Percentiles rank a stretch among this genome's conserved stretches.
Evolutionary conservation across 37 sponge, comb jelly and placozoan species (phyloP).

Genomic region (Tethya wilhelma): DNA sequence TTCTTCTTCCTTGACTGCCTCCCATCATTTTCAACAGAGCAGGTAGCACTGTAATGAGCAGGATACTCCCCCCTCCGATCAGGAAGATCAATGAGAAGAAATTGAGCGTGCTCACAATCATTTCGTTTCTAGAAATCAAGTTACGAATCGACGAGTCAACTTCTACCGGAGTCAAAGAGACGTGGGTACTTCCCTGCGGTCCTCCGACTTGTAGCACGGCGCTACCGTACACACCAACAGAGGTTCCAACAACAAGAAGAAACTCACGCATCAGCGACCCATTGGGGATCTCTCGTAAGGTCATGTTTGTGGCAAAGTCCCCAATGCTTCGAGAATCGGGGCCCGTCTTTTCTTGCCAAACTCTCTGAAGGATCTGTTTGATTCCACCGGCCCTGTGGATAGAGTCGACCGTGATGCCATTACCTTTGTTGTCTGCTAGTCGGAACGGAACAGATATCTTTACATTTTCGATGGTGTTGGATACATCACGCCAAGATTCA

Average conservation of each 20-base stretch:
- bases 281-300: constrained; percentile 62
- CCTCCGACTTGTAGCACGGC: constrained; percentile 34
- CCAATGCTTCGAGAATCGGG: constrained; percentile 63
- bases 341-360: constrained; percentile 43
- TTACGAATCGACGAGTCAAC: constrained; percentile 39
- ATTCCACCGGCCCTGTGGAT: constrained; percentile 59
- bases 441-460: constrained; percentile 64
- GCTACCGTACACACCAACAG: constrained; percentile 67
- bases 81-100: constrained; percentile 54
- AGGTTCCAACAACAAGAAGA: constrained; percentile 52
- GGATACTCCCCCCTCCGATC: constrained; percentile 56
- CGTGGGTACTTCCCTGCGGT: constrained; percentile 12
- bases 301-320: constrained; percentile 49
- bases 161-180: constrained; percentile 52
- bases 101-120: constrained; percentile 28
- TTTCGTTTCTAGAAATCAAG: constrained; percentile 54
- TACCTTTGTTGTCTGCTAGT: constrained; percentile 44
- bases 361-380: constrained; percentile 44
- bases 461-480: constrained; percentile 49
- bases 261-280: constrained; percentile 59
- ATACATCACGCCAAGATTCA: constrained; percentile 58
- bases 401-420: constrained; percentile 24
- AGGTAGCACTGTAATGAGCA: constrained; percentile 32
- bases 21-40: neutral
- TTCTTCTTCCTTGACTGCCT: neutral